phyloP scores from a whole-genome alignment of 2,888 invertebrate species.

The Drosophila tripunctata region DNA sequence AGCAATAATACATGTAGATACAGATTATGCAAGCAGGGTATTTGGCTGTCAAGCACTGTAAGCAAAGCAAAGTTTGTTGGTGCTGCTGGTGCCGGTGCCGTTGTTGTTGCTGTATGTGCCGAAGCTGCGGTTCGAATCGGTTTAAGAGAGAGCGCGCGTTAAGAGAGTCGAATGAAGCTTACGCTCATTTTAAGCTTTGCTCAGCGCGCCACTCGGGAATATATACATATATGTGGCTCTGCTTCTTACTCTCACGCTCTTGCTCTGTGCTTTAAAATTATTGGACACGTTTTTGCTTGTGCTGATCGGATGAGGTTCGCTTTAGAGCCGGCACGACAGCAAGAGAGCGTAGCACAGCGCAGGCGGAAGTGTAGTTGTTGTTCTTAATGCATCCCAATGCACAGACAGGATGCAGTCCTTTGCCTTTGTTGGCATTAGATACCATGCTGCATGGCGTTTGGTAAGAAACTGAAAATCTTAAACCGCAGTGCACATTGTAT shows the following conservation, averaged over 20 bases:
- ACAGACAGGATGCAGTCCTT: neutral
- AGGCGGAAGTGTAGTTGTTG: neutral
- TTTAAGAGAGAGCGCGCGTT: too few species aligned
- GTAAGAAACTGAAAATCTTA: neutral
- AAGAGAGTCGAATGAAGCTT: conserved; percentile 13
- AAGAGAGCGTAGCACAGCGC: neutral
- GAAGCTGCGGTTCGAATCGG: neutral
- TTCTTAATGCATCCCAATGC: neutral
- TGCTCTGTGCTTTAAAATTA: neutral
- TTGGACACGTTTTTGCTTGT: conserved; percentile 7
- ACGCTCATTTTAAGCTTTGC: conserved; percentile 5
- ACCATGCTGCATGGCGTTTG: neutral
- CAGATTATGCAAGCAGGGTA: too few species aligned
- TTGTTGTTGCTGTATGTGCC: neutral
- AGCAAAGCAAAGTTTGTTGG: neutral
- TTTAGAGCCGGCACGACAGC: conserved; percentile 1
- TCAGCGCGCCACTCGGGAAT: neutral
- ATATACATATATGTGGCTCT: neutral
- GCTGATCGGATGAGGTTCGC: neutral
- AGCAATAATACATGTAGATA: too few species aligned
- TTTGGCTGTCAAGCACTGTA: neutral
- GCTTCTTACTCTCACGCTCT: neutral
- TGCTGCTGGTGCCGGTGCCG: neutral
- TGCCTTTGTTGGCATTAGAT: neutral
- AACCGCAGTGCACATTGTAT: neutral